A percentile compares a stretch with the other conserved stretches of the same genome.
These are phyloP conservation scores for Phengaris alcon DNA, from an alignment of 2,888 invertebrate species.

Conservation along the genomic window DNA sequence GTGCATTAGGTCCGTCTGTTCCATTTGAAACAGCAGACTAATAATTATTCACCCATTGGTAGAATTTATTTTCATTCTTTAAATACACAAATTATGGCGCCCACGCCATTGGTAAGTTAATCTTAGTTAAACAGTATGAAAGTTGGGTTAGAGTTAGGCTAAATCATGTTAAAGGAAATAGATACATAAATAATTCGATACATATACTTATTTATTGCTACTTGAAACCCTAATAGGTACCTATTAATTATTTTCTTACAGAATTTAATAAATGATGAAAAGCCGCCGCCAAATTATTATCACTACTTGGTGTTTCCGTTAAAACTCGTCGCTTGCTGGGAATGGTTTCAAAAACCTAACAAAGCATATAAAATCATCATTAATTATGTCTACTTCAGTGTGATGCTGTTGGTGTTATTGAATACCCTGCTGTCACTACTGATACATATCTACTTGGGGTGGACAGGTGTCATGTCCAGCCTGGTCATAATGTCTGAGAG, in stretches of 20 bases:
- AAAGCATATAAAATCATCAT: conserved; percentile 45
- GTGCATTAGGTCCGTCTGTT: neutral
- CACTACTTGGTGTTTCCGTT: conserved; percentile 55
- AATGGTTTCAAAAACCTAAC: conserved; percentile 52
- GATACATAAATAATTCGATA: too few species aligned
- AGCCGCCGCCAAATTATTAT: conserved; percentile 46
- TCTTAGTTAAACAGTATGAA: neutral
- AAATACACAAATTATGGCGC: neutral
- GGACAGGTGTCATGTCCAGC: conserved; percentile 59
- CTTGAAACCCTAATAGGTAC: too few species aligned
- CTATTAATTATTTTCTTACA: neutral
- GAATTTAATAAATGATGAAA: conserved; percentile 37
- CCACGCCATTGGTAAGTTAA: neutral
- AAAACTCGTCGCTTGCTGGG: conserved; percentile 64
- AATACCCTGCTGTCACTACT: conserved; percentile 48
- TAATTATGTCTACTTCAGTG: conserved; percentile 54
- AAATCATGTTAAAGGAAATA: too few species aligned
- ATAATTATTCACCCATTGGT: neutral
- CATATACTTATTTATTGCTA: too few species aligned
- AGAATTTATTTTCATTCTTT: neutral
- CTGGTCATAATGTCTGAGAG: conserved; percentile 61
- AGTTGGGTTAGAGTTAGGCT: too few species aligned
- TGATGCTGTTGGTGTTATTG: conserved; percentile 54
- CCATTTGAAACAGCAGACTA: neutral
- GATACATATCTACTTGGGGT: conserved; percentile 56